A percentile compares a stretch with the other conserved stretches of the same genome.
These are phyloP conservation scores for Eleginops maclovinus DNA, from an alignment of 2,113 vertebrate species.

Conservation along the genomic window DNA sequence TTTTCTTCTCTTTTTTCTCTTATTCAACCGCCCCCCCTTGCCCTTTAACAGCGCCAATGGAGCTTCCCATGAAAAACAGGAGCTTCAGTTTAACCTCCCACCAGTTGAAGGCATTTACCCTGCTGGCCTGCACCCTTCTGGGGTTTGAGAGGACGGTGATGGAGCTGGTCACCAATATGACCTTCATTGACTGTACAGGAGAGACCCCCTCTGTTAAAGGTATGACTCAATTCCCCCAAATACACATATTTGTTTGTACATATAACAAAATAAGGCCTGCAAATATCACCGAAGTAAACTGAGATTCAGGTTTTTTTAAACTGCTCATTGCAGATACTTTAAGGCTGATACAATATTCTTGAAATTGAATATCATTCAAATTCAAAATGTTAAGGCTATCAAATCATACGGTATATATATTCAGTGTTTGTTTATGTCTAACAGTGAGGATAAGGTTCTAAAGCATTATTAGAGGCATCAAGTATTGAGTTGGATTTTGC, in stretches of 20 bases:
- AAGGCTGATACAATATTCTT: background rate
- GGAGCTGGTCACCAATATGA: slow-evolving; percentile 85
- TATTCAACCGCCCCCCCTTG: background rate
- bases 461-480: background rate
- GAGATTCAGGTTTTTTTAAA: background rate
- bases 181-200: slow-evolving; percentile 79
- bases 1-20: slow-evolving; percentile 28
- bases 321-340: background rate
- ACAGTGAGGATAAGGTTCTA: background rate
- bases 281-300: background rate
- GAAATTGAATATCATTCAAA: background rate
- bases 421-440: background rate
- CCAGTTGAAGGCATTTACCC: slow-evolving; percentile 89
- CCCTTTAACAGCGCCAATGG: slow-evolving; percentile 81
- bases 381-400: background rate
- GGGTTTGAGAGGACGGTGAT: slow-evolving; percentile 88
- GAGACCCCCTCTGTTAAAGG: slow-evolving; percentile 86
- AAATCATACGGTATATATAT: background rate
- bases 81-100: slow-evolving; percentile 88
- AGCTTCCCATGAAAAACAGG: slow-evolving; percentile 79
- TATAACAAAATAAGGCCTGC: background rate
- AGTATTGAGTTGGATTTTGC: background rate
- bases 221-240: slow-evolving; percentile 63
- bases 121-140: slow-evolving; percentile 86
- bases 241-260: background rate